Evolutionary conservation across 2,888 invertebrate species (phyloP).

Genomic region (Drosophila pegasa): DNA sequence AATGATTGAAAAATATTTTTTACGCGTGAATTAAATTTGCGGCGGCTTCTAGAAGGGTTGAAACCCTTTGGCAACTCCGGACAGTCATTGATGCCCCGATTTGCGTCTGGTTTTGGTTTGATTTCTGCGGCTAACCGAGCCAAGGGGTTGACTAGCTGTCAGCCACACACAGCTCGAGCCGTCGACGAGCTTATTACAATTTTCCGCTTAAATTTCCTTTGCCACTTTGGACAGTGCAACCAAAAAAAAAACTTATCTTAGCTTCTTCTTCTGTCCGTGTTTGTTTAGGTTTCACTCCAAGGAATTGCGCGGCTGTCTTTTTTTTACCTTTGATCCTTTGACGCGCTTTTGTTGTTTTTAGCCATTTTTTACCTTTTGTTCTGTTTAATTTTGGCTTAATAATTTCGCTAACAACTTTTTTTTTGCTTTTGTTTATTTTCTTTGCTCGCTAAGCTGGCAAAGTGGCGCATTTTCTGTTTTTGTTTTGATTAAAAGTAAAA

Average conservation of each 20-base stretch:
- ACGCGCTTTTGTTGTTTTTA: constrained; percentile 72
- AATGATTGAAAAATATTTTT: constrained; percentile 78
- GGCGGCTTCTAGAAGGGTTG: constrained; percentile 69
- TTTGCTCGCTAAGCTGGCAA: constrained; percentile 74
- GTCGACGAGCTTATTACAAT: constrained; percentile 72
- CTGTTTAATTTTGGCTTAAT: constrained; percentile 71
- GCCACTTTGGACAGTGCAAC: constrained; percentile 49
- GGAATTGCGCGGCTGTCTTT: constrained; percentile 54
- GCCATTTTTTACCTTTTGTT: constrained; percentile 35
- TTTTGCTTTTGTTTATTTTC: constrained; percentile 67
- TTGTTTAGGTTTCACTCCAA: constrained; percentile 71
- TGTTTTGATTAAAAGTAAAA: constrained; percentile 71
- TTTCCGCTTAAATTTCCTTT: constrained; percentile 81
- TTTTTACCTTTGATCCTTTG: constrained; percentile 79
- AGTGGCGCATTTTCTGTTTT: constrained; percentile 74
- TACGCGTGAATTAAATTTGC: constrained; percentile 81
- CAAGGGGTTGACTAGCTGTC: constrained; percentile 28
- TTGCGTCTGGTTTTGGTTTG: constrained; percentile 42
- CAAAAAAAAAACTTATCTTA: constrained; percentile 60
- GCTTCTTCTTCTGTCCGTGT: constrained; percentile 49
- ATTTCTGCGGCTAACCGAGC: constrained; percentile 64
- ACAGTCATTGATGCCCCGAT: constrained; percentile 55
- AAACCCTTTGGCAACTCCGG: constrained; percentile 15
- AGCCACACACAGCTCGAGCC: constrained; percentile 24
- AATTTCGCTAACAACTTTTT: constrained; percentile 58